Conservation (phyloP, 2,888 invertebrate species). For the Athalia rosae region DNA sequence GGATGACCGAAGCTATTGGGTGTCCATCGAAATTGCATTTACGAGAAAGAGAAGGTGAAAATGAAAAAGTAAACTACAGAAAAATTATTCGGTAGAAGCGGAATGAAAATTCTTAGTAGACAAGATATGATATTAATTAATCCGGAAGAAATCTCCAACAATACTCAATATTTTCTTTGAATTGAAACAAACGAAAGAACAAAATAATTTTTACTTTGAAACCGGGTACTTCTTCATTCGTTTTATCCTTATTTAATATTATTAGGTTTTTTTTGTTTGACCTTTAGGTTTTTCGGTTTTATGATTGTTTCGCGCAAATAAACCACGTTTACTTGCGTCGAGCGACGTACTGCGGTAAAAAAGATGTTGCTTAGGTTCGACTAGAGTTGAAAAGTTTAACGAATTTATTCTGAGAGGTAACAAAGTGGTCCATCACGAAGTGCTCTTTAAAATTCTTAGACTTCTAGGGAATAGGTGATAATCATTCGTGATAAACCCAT, state of each 20-base stretch:
- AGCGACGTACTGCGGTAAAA: neutral
- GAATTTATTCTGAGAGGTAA: conserved; percentile 17
- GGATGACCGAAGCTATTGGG: neutral
- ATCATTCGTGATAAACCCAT: neutral
- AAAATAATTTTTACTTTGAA: neutral
- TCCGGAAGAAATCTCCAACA: neutral
- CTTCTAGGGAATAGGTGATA: neutral
- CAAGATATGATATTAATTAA: neutral
- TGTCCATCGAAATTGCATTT: neutral
- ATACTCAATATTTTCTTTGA: neutral
- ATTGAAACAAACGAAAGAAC: neutral
- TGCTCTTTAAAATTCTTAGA: conserved; percentile 17
- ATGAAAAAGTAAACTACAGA: neutral
- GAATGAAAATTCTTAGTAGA: neutral
- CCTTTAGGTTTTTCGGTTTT: neutral
- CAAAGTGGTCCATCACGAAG: conserved; percentile 16
- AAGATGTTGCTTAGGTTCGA: neutral
- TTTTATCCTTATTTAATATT: neutral
- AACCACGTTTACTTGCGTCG: neutral
- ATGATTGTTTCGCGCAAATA: neutral
- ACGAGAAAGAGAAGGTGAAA: neutral
- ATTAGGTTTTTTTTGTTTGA: neutral
- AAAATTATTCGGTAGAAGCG: neutral
- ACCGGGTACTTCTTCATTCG: neutral
- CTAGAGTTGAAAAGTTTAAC: neutral